These are phyloP conservation scores for Callopanchax toddi DNA, from an alignment of 2,113 vertebrate species.

Conservation along the genomic window DNA sequence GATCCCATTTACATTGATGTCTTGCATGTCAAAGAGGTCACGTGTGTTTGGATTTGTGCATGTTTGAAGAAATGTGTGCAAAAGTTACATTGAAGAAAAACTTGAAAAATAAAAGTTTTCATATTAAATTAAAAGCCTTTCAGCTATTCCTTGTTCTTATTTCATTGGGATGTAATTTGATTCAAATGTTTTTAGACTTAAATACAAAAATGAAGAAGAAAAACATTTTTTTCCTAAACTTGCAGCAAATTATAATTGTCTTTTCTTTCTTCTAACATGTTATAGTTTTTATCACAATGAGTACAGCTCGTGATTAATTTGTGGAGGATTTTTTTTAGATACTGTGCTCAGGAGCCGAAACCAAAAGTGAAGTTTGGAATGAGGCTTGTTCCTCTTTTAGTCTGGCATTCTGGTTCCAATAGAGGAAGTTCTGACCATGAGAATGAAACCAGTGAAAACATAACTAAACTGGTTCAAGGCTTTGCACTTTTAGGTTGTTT, in stretches of 20 bases:
- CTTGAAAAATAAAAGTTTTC: no score
- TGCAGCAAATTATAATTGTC: not conserved
- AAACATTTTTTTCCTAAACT: not conserved
- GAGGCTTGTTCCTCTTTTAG: constrained; percentile 65
- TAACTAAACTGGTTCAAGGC: constrained; percentile 15
- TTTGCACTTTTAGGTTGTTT: constrained; percentile 17
- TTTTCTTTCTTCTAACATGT: no score
- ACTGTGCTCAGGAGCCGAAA: constrained; percentile 48
- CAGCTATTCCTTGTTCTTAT: not conserved
- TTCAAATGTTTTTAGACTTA: no score
- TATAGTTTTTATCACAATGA: constrained; percentile 5
- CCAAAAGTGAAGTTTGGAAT: constrained; percentile 68
- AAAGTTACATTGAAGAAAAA: not conserved
- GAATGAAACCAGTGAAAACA: constrained; percentile 62
- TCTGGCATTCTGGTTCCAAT: constrained; percentile 48
- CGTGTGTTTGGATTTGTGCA: not conserved
- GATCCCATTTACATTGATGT: constrained; percentile 3
- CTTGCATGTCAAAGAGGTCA: not conserved
- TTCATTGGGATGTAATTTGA: not conserved
- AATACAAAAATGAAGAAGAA: not conserved
- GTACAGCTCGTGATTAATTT: constrained; percentile 7
- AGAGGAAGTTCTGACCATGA: constrained; percentile 68
- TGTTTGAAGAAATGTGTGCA: not conserved
- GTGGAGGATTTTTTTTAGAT: constrained; percentile 28
- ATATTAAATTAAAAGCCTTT: not conserved